Evolutionary conservation across 2,797 vertebrate genomes (phyloP).

Genomic region (Coreius guichenoti): DNA sequence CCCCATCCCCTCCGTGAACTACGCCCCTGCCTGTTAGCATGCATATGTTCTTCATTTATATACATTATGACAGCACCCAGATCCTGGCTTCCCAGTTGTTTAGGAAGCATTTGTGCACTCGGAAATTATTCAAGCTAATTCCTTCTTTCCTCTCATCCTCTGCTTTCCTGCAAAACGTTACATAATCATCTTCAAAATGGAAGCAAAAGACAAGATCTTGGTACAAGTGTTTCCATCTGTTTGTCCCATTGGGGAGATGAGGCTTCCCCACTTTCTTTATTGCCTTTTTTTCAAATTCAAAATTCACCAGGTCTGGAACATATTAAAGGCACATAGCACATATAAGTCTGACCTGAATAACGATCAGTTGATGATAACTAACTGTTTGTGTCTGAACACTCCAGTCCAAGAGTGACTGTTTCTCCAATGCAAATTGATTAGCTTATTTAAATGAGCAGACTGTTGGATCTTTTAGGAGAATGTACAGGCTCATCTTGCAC

Average conservation of each 20-base stretch:
- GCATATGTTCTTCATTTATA: conserved; percentile 44
- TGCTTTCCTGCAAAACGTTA: conserved; percentile 1
- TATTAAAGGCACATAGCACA: conserved; percentile 17
- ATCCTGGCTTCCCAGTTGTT: conserved; percentile 38
- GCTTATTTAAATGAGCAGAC: neutral
- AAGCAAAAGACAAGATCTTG: conserved; percentile 39
- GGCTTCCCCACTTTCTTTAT: neutral
- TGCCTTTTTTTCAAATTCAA: conserved; percentile 32
- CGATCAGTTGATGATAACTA: conserved; percentile 33
- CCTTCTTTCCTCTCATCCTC: conserved; percentile 5
- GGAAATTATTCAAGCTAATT: conserved; percentile 47
- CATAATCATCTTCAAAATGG: neutral
- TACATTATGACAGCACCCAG: conserved; percentile 24
- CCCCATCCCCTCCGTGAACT: too few species aligned
- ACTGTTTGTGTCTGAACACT: conserved; percentile 21
- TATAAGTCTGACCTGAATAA: conserved; percentile 45
- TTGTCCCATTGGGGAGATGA: neutral
- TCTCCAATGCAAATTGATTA: neutral
- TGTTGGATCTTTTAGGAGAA: neutral
- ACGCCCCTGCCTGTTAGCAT: neutral
- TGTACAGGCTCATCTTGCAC: neutral
- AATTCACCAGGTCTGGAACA: conserved; percentile 36
- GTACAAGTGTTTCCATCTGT: conserved; percentile 32
- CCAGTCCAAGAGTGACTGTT: neutral
- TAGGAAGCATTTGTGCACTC: conserved; percentile 46